Evolutionary conservation across 2,797 vertebrate species (phyloP).

Genomic region (Gymnodraco acuticeps): DNA sequence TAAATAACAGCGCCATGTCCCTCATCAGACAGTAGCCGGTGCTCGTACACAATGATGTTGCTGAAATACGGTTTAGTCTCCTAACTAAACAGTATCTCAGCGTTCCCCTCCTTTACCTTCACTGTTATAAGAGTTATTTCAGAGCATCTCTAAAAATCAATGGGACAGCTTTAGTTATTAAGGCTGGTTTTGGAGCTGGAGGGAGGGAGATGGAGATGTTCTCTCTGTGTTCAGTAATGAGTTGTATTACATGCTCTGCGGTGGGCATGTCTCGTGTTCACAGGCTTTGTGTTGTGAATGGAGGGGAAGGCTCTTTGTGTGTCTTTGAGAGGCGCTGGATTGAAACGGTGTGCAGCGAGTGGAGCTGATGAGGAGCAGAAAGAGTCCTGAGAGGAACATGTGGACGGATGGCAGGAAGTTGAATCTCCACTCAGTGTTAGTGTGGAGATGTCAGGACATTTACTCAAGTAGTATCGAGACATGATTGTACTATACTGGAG

Average conservation of each 20-base stretch:
- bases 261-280: conserved; percentile 78
- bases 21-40: too few species aligned
- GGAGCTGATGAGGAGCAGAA: conserved; percentile 80
- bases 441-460: too few species aligned
- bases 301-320: conserved; percentile 77
- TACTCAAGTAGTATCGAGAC: too few species aligned
- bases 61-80: too few species aligned
- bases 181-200: conserved; percentile 64
- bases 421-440: conserved; percentile 17
- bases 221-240: conserved; percentile 75
- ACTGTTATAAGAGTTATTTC: conserved; percentile 43
- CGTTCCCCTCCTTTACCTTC: conserved; percentile 35
- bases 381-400: conserved; percentile 77
- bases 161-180: conserved; percentile 68
- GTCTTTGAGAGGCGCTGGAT: conserved; percentile 80
- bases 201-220: conserved; percentile 73
- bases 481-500: too few species aligned
- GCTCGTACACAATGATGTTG: too few species aligned
- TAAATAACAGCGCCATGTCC: too few species aligned
- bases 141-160: conserved; percentile 57
- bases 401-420: conserved; percentile 76
- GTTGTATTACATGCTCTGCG: conserved; percentile 83
- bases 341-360: conserved; percentile 81
- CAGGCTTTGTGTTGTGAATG: conserved; percentile 70
- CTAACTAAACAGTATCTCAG: conserved; percentile 33